Evolutionary conservation across 2,113 vertebrate species (phyloP), one percentile per base, ranked within the genome.

Genomic region (Cephalopholis sonnerati): DNA sequence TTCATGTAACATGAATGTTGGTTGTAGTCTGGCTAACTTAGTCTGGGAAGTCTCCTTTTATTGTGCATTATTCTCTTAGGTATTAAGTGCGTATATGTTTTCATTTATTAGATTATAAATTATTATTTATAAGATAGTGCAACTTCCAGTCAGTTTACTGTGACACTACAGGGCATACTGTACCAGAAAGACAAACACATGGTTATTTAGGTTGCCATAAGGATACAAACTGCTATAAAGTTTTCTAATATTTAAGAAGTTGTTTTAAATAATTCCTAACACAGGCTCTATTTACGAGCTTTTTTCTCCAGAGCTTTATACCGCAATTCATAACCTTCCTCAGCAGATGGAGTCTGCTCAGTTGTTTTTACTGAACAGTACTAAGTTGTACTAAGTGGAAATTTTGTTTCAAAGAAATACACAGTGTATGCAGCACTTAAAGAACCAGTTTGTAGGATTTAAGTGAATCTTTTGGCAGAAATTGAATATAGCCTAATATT

Each of bases 41-140:
- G 63, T 91, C 80, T 92, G 84, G 89, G 68, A 89, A 91, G 89
- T 90, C 77, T 91, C 62, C 69, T 24, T 73, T 64, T 20, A 50
- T 18, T 66, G 25, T 72, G 39, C 17, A 69, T 24, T 25, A 9
- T 58, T 50, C 0, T 17, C 7, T 78, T 9, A 44, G 11, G 41
- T 29, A 76, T 16, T 0, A 44, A 18, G 27, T 50, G 32, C 20
- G 39, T 55, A 7, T 64, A 16, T 27, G 3, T 69, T 68, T 67
- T 53, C 3, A 22, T 71, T 54, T 4, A n/a, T n/a, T n/a, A n/a
- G n/a, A n/a, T n/a, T n/a, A n/a, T n/a, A n/a, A n/a, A n/a, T n/a
- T n/a, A n/a, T n/a, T n/a, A n/a, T n/a, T n/a, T n/a, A n/a, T n/a
- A 41, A n/a, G 44, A 61, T 77, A 46, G 65, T 20, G 22, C 5